These are phyloP conservation scores for Drepana arcuata DNA, from an alignment of 1,140 invertebrate genomes.

Conservation along the genomic window DNA sequence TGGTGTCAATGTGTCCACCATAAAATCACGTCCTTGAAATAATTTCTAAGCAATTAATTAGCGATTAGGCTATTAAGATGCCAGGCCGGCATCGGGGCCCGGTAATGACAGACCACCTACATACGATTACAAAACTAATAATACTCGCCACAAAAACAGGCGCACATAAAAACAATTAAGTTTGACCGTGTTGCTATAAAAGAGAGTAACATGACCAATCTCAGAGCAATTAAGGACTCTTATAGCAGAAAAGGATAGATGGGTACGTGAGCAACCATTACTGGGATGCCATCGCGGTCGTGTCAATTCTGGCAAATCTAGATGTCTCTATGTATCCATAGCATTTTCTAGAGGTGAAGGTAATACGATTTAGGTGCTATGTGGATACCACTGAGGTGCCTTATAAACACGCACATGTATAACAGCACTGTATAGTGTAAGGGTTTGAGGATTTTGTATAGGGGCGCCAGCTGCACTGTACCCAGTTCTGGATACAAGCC, in stretches of 20 bases:
- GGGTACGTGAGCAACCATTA: constrained; percentile 38
- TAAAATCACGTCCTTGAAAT: constrained; percentile 16
- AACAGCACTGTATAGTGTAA: too few relatives aligned
- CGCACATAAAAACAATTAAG: constrained; percentile 67
- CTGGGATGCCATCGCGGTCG: constrained; percentile 2
- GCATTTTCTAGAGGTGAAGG: not conserved
- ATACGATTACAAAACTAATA: constrained; percentile 52
- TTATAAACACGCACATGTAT: too few relatives aligned
- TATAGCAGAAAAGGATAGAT: constrained; percentile 60
- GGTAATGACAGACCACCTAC: constrained; percentile 51
- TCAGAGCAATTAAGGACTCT: constrained; percentile 62
- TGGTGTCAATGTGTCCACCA: constrained; percentile 8
- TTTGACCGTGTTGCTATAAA: constrained; percentile 64
- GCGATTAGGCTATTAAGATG: constrained; percentile 51
- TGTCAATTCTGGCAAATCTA: too few relatives aligned
- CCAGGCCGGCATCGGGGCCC: constrained; percentile 36
- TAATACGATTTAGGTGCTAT: too few relatives aligned
- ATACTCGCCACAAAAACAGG: constrained; percentile 53
- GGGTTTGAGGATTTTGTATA: too few relatives aligned
- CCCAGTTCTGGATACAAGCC: too few relatives aligned
- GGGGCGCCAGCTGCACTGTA: too few relatives aligned
- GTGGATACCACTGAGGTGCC: too few relatives aligned
- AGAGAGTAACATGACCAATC: constrained; percentile 60
- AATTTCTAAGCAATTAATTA: constrained; percentile 34
- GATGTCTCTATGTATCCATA: not conserved